Base-by-base conservation (phyloP, 2,113 vertebrate species). In the Apistogramma diplotaenia region DNA sequence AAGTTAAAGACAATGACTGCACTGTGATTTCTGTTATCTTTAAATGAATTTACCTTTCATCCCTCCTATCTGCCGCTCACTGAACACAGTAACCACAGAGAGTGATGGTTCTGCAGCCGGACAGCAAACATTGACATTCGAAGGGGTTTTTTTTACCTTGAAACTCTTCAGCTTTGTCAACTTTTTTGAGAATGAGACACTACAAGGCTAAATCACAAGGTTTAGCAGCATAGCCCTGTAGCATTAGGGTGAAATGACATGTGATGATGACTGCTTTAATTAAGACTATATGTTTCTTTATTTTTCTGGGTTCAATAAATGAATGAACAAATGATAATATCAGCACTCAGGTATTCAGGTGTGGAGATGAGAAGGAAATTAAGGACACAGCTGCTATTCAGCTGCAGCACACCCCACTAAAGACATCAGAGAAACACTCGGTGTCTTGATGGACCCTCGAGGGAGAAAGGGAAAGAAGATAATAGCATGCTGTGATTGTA, bases 361-460 rank as follows among this genome's bases (percentile, higher is more conserved):
- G 16, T 70, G 23, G 49, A 4, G 16, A 49, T 49, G 49, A 62
- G 67, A 18, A 55, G 21, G 37, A 87, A 81, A 86, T 85, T 8
- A 55, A 79, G 21, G 84, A 70, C 31, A 1, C 84, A 91, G 87
- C 81, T 85, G 87, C 74, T 77, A 4, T 54, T 72, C 1, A 18
- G 18, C 54, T 55, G 23, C 21, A 53, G 62, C 58, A 51, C 54
- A 7, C 3, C 1, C 55, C 23, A 4, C 53, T 72, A 11, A 53
- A 59, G 35, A 78, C 55, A 73, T 61, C 10, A 89, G 75, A 88
- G 78, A 85, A 91, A 84, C 85, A 90, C 78, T 83, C 55, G n/a
- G 59, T 18, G 80, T 92, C 85, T 91, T 71, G 1, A 71, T 73
- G 82, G 90, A 85, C 75, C 77, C 54, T 75, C 18, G 78, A 72